Percentiles rank a stretch among this genome's conserved stretches.
Conservation (phyloP, 2,797 vertebrate genomes). For the Podargus strigoides region DNA sequence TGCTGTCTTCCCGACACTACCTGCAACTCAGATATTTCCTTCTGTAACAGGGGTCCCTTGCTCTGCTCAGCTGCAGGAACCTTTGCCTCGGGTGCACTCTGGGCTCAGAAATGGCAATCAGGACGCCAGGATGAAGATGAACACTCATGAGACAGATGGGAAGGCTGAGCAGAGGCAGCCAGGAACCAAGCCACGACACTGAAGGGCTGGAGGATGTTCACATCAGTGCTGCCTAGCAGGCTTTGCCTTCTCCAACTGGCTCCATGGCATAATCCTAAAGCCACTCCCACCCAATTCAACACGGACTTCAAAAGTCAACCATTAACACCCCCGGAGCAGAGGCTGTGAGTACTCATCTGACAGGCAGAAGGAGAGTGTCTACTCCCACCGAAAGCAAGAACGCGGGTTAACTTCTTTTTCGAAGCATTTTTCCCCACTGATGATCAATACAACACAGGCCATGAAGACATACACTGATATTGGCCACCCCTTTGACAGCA, state of each 20-base stretch:
- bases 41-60: neutral
- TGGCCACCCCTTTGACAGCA: neutral
- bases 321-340: neutral
- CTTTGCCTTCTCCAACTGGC: neutral
- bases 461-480: fast-evolving
- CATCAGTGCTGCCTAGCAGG: neutral
- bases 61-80: neutral
- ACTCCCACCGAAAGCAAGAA: neutral
- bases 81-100: neutral
- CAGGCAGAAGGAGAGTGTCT: neutral
- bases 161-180: neutral
- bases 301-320: neutral
- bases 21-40: neutral
- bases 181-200: neutral
- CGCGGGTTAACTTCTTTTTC: neutral
- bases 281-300: neutral
- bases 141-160: neutral
- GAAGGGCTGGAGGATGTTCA: neutral
- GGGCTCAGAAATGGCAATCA: neutral
- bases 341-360: neutral
- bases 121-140: neutral
- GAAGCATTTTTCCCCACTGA: neutral
- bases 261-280: neutral
- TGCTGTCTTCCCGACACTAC: neutral
- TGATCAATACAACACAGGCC: neutral